A percentile compares a stretch with the other conserved stretches of the same genome.
These are phyloP conservation scores for Mimachlamys varia DNA, from an alignment of 2,888 invertebrate genomes.

Conservation along the genomic window DNA sequence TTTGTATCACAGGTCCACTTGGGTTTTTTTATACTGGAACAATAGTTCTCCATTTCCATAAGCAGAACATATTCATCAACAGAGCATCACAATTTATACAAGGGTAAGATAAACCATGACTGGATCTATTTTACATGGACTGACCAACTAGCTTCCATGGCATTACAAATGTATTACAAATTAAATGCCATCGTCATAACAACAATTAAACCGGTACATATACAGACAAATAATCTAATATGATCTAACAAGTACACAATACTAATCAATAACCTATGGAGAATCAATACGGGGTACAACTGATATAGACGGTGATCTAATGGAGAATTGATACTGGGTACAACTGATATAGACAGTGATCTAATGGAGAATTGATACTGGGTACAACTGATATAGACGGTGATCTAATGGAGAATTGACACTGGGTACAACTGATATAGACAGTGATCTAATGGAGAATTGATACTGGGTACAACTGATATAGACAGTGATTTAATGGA, in stretches of 20 bases:
- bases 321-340: no score
- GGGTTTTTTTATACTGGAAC: no score
- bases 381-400: neutral
- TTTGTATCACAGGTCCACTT: no score
- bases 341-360: no score
- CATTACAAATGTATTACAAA: neutral
- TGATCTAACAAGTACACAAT: neutral
- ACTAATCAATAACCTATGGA: no score
- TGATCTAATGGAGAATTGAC: neutral
- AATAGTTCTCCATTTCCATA: no score
- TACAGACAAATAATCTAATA: neutral
- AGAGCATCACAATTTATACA: neutral
- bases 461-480: neutral
- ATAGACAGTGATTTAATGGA: no score
- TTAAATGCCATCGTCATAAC: slow-evolving; percentile 32
- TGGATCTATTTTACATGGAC: neutral
- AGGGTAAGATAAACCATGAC: neutral
- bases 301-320: no score
- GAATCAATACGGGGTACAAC: no score
- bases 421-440: neutral
- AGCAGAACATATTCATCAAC: no score
- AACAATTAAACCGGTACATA: neutral
- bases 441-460: neutral
- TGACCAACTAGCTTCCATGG: neutral
- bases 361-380: neutral